A percentile compares a stretch with the other conserved stretches of the same genome.
Evolutionary conservation across 2,113 vertebrate genomes (phyloP).

Genomic region (Phylloscopus whistleri): DNA sequence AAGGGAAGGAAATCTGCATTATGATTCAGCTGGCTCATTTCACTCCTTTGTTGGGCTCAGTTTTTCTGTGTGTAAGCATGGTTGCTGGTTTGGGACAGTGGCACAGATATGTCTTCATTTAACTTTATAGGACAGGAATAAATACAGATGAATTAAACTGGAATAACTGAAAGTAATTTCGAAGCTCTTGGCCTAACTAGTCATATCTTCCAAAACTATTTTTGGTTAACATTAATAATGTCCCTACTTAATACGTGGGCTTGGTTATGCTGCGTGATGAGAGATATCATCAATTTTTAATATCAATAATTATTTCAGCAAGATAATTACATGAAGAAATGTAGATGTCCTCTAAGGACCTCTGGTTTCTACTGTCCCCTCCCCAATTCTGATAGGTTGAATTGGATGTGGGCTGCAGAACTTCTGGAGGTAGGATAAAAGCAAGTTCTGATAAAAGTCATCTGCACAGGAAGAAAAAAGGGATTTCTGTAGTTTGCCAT

Average conservation of each 20-base stretch:
- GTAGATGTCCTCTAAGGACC: not conserved
- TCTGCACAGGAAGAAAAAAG: not conserved
- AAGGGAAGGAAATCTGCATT: not conserved
- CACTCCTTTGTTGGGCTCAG: not conserved
- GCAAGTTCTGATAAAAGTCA: not conserved
- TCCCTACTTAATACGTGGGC: rapidly evolving
- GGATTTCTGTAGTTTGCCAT: rapidly evolving
- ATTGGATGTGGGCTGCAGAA: not conserved
- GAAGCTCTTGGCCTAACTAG: not conserved
- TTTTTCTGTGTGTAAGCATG: not conserved
- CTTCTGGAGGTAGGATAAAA: not conserved
- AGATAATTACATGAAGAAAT: not conserved
- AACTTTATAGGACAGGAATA: not conserved
- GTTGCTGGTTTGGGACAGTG: not conserved
- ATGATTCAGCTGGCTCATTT: not conserved
- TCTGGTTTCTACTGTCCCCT: not conserved
- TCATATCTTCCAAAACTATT: not conserved
- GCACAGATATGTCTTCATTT: not conserved
- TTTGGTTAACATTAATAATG: not conserved
- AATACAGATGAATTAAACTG: not conserved
- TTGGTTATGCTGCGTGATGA: not conserved
- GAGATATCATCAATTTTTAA: not conserved
- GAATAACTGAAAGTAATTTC: not conserved
- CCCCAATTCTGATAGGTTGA: not conserved
- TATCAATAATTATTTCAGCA: not conserved